Conservation (phyloP, 2,113 vertebrate genomes). For the Athene noctua region DNA sequence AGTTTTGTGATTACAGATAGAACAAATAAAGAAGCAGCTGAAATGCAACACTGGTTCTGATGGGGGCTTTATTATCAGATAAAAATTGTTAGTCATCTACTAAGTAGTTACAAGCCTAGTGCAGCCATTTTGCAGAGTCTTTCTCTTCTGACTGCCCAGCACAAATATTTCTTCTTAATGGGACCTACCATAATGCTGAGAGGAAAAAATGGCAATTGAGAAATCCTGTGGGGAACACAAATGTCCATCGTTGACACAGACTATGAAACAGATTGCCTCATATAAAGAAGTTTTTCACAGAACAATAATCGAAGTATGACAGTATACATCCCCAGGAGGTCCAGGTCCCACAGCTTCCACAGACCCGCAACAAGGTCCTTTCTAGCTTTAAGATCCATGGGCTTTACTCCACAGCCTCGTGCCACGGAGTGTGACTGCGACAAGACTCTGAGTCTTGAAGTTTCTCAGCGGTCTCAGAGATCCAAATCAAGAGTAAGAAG, state of each 20-base stretch:
- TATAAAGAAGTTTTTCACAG: not conserved
- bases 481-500: not conserved
- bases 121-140: rapidly evolving
- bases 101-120: not conserved
- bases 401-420: not conserved
- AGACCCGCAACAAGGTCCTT: not conserved
- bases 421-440: not conserved
- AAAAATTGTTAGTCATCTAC: not conserved
- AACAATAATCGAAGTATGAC: not conserved
- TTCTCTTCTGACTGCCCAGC: not conserved
- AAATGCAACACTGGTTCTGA: not conserved
- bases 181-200: too few species aligned
- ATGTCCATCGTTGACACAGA: not conserved
- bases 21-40: not conserved
- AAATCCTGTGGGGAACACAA: not conserved
- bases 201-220: not conserved
- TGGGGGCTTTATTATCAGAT: not conserved
- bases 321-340: not conserved
- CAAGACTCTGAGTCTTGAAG: not conserved
- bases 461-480: not conserved
- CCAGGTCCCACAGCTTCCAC: not conserved
- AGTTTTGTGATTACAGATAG: not conserved
- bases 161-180: not conserved
- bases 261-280: not conserved
- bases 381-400: not conserved